These are phyloP conservation scores for Sinocyclocheilus anophthalmus DNA, from an alignment of 2,113 vertebrate genomes.

Conservation along the genomic window DNA sequence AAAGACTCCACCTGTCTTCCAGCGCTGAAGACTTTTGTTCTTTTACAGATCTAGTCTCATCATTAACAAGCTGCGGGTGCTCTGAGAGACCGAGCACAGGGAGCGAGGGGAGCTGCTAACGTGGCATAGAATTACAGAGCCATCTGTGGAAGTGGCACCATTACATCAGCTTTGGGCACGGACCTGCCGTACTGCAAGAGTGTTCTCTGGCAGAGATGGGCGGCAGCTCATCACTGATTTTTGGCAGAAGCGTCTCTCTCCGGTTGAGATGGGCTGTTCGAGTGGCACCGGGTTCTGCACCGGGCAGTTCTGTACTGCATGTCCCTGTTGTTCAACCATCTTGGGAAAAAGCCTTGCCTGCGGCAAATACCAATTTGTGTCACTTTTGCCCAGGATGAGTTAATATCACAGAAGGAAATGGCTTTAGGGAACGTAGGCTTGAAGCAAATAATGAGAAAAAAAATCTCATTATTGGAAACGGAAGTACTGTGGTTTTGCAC, in stretches of 20 bases:
- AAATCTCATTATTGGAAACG: conserved; percentile 12
- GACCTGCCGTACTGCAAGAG: conserved; percentile 31
- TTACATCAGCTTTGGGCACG: conserved; percentile 62
- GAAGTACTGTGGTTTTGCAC: neutral
- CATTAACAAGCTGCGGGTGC: conserved; percentile 43
- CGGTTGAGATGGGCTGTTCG: conserved; percentile 47
- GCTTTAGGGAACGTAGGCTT: conserved; percentile 11
- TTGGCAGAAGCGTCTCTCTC: conserved; percentile 38
- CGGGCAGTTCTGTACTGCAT: conserved; percentile 34
- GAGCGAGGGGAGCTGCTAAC: conserved; percentile 26
- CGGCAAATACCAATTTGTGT: conserved; percentile 43
- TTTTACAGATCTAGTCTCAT: conserved; percentile 27
- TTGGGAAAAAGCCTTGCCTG: conserved; percentile 21
- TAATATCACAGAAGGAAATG: conserved; percentile 31
- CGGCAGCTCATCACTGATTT: conserved; percentile 44
- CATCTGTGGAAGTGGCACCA: conserved; percentile 59
- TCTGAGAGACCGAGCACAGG: conserved; percentile 17
- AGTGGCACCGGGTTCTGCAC: conserved; percentile 36
- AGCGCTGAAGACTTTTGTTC: conserved; percentile 7
- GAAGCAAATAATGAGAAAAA: conserved; percentile 1
- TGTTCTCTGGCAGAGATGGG: conserved; percentile 43
- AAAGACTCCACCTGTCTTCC: conserved; percentile 46
- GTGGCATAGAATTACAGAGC: conserved; percentile 55
- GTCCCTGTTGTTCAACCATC: conserved; percentile 47
- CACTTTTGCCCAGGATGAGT: conserved; percentile 37